Conservation (phyloP, 2,113 vertebrate genomes). For the Picathartes gymnocephalus region DNA sequence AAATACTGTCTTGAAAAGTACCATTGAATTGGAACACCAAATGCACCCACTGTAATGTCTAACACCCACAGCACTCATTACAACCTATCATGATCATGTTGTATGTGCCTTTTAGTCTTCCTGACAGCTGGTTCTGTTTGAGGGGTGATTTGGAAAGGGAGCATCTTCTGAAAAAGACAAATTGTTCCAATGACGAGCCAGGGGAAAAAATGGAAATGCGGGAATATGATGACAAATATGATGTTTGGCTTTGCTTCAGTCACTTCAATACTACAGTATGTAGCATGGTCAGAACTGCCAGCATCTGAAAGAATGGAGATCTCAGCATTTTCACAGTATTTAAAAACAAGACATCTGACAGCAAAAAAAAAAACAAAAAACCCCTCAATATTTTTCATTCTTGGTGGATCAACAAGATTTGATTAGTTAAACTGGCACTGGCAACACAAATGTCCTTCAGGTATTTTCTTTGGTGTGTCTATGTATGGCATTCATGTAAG, state of each 20-base stretch:
- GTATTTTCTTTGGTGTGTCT: neutral
- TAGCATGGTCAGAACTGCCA: neutral
- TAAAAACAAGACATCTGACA: neutral
- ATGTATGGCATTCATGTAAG: neutral
- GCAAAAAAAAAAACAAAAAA: neutral
- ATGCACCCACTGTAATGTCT: neutral
- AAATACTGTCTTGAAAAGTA: neutral
- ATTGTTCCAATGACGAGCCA: neutral
- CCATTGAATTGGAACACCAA: neutral
- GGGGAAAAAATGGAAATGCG: neutral
- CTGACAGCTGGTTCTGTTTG: neutral
- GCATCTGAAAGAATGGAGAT: neutral
- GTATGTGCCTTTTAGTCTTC: neutral
- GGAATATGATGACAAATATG: neutral
- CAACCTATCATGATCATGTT: neutral
- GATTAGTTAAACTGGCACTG: neutral
- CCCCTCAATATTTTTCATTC: neutral
- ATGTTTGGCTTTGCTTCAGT: constrained; percentile 29
- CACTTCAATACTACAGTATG: neutral
- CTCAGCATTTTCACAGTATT: neutral
- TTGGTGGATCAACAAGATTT: neutral
- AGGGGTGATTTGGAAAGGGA: constrained; percentile 6
- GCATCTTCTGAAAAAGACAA: neutral
- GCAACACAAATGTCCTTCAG: neutral
- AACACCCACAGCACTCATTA: neutral